phyloP scores from a whole-genome alignment of 1,140 invertebrate genomes.

The Magallana ariakensis region DNA sequence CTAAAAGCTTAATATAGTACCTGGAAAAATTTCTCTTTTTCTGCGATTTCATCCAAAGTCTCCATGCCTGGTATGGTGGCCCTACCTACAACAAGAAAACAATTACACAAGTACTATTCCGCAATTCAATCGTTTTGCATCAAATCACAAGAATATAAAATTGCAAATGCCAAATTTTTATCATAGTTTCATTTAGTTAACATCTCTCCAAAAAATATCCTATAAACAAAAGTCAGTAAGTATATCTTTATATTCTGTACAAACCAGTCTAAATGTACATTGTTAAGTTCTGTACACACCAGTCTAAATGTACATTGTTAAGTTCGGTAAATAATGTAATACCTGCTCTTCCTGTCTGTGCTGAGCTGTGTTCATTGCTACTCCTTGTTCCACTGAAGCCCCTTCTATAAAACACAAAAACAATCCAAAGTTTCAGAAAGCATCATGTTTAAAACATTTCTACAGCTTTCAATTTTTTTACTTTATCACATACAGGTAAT shows the following conservation, averaged over 20 bases:
- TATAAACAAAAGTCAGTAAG: too few relatives aligned
- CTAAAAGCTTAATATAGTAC: too few relatives aligned
- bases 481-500: too few relatives aligned
- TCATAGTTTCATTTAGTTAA: too few relatives aligned
- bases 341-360: not conserved
- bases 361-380: not conserved
- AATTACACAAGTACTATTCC: not conserved
- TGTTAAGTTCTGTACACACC: not conserved
- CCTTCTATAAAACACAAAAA: not conserved
- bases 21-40: slow-evolving; percentile 75
- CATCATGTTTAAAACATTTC: too few relatives aligned
- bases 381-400: not conserved
- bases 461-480: not conserved
- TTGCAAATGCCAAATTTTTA: too few relatives aligned
- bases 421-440: not conserved
- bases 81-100: slow-evolving; percentile 27
- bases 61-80: slow-evolving; percentile 66
- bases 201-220: too few relatives aligned
- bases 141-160: too few relatives aligned
- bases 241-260: not conserved
- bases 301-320: too few relatives aligned
- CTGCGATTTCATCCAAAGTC: slow-evolving; percentile 74
- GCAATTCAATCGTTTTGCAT: too few relatives aligned
- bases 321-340: not conserved
- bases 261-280: not conserved